phyloP scores from a whole-genome alignment of 2,797 vertebrate genomes.

The Tokudaia tokunoshimensis region DNA sequence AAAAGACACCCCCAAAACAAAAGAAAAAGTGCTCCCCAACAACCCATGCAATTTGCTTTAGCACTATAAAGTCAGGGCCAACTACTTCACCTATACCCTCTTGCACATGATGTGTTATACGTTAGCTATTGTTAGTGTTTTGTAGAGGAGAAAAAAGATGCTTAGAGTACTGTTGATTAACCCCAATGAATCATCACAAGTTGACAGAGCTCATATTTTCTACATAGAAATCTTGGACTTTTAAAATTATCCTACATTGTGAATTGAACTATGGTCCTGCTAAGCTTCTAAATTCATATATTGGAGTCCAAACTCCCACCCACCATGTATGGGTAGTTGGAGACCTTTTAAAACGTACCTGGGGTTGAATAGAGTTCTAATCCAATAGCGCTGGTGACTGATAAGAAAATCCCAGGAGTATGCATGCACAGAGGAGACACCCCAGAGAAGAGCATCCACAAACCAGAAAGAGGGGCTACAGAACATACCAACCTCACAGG shows the following conservation, averaged over 20 bases:
- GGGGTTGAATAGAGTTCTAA: neutral
- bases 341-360: neutral
- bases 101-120: neutral
- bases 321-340: neutral
- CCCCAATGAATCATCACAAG: neutral
- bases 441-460: neutral
- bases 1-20: neutral
- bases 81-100: neutral
- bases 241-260: neutral
- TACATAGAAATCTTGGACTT: neutral
- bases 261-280: neutral
- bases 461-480: neutral
- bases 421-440: neutral
- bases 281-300: neutral
- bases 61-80: neutral
- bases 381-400: neutral
- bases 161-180: neutral
- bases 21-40: neutral
- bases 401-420: neutral
- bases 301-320: neutral
- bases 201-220: neutral
- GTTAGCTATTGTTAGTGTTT: slow-evolving; percentile 19
- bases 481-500: neutral
- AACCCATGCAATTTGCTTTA: neutral
- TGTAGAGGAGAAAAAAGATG: neutral